Evolutionary conservation across 92 coral and sea anemone species (phyloP), one percentile per base, ranked within the genome.

Genomic region (Phenganax subtilis): DNA sequence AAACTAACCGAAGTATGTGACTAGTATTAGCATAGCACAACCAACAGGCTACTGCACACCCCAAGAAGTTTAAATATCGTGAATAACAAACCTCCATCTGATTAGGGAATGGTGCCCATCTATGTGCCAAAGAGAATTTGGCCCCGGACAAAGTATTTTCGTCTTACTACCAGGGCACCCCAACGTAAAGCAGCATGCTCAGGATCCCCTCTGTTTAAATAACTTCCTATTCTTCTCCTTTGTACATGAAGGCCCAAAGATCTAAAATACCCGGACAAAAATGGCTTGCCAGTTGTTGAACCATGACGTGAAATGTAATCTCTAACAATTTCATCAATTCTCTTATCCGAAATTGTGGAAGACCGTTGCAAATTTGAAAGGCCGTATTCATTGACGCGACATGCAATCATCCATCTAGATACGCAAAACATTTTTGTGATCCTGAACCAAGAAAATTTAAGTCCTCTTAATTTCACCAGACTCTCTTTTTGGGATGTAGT

Each of bases 291-390:
- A 57, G 89, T 90, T 37, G 88, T 82, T 14, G 77, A 65, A 44
- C 93, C 91, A 86, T 88, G 91, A 30, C 82, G 82, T 75, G 91
- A 90, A 54, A 90, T 88, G 59, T 83, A 90, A n/a, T 86, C 90
- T 63, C 73, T 75, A 0, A 88, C 80, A 14, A 89, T 85, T 61
- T 87, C 76, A 37, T 91, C 90, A 59, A 86, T 84, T 15, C 64
- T 61, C 9, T 88, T 72, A 63, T 88, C 89, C 9, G 91, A 81
- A 64, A 85, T 84, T 15, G 71, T 54, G 64, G 90, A 84, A 86
- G 84, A 88, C 56, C 83, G n/a, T 85, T 87, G 88, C 57, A 86
- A 57, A 82, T 75, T 56, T n/a, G 72, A 52, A 0, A 83, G 55
- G 44, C 81, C 86, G 65, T 88, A 85, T 75, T 84, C 90, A 7